A percentile compares a stretch with the other conserved stretches of the same genome.
phyloP scores from a whole-genome alignment of 2,113 vertebrate genomes.

The Sarotherodon lohbergeri region DNA sequence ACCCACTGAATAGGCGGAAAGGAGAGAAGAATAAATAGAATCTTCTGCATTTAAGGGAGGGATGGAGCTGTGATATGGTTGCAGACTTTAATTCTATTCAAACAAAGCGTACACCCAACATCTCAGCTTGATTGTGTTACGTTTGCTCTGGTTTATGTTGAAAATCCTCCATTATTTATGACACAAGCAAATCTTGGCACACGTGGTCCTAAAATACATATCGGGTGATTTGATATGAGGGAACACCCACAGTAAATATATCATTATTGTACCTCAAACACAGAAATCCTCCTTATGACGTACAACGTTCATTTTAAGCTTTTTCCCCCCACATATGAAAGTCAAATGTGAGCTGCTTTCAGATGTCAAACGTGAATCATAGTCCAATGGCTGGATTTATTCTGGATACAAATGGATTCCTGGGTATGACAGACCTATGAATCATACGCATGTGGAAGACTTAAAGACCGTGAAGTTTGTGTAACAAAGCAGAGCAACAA shows the following conservation, averaged over 20 bases:
- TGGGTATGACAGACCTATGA: background rate
- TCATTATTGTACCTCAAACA: background rate
- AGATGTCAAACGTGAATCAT: background rate
- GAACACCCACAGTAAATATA: background rate
- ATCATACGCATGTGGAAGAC: background rate
- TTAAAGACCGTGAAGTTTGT: background rate
- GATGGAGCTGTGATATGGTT: background rate
- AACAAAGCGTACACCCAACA: background rate
- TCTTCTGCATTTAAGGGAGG: background rate
- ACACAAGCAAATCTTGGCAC: background rate
- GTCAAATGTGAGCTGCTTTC: background rate
- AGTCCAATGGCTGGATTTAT: slow-evolving; percentile 2
- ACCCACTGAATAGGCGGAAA: background rate
- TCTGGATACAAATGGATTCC: background rate
- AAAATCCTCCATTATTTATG: background rate
- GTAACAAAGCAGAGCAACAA: background rate
- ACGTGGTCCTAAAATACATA: background rate
- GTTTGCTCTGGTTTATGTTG: background rate
- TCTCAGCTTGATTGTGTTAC: background rate
- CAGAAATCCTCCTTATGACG: background rate
- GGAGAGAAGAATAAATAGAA: background rate
- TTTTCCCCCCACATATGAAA: background rate
- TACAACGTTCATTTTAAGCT: background rate
- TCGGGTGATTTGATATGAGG: background rate
- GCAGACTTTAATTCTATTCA: background rate